Percentiles rank a stretch among this genome's conserved stretches.
phyloP scores from a whole-genome alignment of 2,888 invertebrate genomes.

The Eurois occulta region DNA sequence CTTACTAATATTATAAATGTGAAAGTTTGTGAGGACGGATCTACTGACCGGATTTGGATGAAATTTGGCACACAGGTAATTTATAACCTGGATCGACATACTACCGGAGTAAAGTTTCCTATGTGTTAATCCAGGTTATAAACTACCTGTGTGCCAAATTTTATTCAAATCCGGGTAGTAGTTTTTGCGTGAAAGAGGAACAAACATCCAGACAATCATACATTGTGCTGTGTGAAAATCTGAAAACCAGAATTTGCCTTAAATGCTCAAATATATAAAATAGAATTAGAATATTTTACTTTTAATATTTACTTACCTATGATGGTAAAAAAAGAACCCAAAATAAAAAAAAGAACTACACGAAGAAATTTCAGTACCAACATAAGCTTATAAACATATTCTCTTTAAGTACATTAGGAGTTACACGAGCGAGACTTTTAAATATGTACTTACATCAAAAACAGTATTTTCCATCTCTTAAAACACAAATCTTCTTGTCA shows the following conservation, averaged over 20 bases:
- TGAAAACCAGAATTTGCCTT: neutral
- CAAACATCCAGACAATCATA: too few relatives aligned
- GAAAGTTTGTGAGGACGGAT: too few relatives aligned
- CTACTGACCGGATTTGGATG: too few relatives aligned
- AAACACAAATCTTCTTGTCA: conserved; percentile 27
- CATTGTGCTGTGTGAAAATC: neutral
- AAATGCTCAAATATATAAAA: neutral
- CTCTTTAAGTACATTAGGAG: neutral
- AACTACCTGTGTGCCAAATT: too few relatives aligned
- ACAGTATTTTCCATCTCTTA: conserved; percentile 3
- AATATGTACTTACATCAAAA: conserved; percentile 2
- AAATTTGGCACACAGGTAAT: too few relatives aligned
- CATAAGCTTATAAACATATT: neutral
- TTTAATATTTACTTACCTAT: neutral
- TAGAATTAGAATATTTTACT: neutral
- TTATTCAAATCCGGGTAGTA: too few relatives aligned
- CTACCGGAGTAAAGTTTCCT: too few relatives aligned
- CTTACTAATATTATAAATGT: too few relatives aligned
- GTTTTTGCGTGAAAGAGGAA: too few relatives aligned
- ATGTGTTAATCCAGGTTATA: too few relatives aligned
- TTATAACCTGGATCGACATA: too few relatives aligned
- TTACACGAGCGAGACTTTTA: neutral
- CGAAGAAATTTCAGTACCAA: neutral
- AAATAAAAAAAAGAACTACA: neutral
- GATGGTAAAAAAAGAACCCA: too few relatives aligned